Percentiles rank a stretch among this genome's conserved stretches.
These are phyloP conservation scores for Lordiphosa clarofinis DNA, from an alignment of 1,140 invertebrate species.

Conservation along the genomic window DNA sequence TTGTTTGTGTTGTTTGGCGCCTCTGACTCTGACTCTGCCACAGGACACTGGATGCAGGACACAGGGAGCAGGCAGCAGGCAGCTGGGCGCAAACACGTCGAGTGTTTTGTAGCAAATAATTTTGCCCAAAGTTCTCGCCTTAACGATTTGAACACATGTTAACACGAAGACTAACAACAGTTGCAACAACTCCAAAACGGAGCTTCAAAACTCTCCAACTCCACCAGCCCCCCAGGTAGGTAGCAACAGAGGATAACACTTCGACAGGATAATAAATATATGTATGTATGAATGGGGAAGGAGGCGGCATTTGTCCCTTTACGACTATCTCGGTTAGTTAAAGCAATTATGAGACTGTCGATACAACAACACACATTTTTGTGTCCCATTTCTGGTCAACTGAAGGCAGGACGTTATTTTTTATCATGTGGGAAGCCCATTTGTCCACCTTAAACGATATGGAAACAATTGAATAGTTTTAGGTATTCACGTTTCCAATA, in stretches of 20 bases:
- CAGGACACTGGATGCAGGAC: no score
- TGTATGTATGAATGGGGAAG: no score
- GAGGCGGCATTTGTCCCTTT: no score
- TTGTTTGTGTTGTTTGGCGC: conserved; percentile 69
- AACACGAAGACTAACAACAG: conserved; percentile 71
- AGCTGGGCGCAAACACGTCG: conserved; percentile 70
- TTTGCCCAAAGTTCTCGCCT: conserved; percentile 77
- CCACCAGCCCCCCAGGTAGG: conserved; percentile 12
- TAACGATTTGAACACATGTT: conserved; percentile 77
- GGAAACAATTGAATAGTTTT: no score
- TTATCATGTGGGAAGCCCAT: no score
- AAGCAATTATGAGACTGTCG: no score
- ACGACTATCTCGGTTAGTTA: no score
- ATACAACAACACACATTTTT: no score
- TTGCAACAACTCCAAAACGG: conserved; percentile 36
- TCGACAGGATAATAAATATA: conserved; percentile 73
- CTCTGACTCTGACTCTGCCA: conserved; percentile 7
- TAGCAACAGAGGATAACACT: conserved; percentile 65
- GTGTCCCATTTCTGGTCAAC: no score
- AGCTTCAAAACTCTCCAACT: conserved; percentile 6
- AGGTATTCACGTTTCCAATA: no score
- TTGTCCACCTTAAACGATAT: no score
- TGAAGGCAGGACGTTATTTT: no score
- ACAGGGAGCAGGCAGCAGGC: conserved; percentile 7
- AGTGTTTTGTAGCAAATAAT: conserved; percentile 76